These are phyloP conservation scores for Egretta garzetta DNA, from an alignment of 2,113 vertebrate species.

Conservation along the genomic window DNA sequence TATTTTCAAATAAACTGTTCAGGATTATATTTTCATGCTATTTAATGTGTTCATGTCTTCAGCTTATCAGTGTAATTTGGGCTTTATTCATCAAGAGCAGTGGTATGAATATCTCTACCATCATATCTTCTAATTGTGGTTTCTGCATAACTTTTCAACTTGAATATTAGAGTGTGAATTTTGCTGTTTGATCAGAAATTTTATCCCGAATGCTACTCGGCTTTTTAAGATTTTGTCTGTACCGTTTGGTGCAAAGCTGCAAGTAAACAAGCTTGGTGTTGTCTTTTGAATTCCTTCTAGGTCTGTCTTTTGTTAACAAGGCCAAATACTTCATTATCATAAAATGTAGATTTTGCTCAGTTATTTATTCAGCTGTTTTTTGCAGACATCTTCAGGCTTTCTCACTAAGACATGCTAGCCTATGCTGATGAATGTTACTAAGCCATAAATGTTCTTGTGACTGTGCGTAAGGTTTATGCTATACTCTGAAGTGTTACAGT, in stretches of 20 bases:
- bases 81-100: not conserved
- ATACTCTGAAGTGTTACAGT: not conserved
- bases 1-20: not conserved
- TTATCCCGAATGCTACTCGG: not conserved
- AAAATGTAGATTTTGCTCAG: not conserved
- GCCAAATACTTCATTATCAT: not conserved
- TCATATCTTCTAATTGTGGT: not conserved
- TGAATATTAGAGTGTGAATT: not conserved
- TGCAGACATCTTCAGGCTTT: not conserved
- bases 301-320: not conserved
- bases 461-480: not conserved
- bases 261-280: not conserved
- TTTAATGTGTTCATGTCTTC: not conserved
- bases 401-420: not conserved
- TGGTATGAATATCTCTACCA: not conserved
- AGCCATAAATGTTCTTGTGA: not conserved
- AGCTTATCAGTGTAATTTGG: not conserved
- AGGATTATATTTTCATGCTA: not conserved
- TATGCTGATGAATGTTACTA: not conserved
- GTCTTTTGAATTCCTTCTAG: not conserved
- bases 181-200: not conserved
- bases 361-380: not conserved
- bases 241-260: not conserved
- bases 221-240: not conserved
- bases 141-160: not conserved